Evolutionary conservation across 37 sponge, comb jelly and placozoan genomes (phyloP).

Genomic region (Cladorhizidae sp.): DNA sequence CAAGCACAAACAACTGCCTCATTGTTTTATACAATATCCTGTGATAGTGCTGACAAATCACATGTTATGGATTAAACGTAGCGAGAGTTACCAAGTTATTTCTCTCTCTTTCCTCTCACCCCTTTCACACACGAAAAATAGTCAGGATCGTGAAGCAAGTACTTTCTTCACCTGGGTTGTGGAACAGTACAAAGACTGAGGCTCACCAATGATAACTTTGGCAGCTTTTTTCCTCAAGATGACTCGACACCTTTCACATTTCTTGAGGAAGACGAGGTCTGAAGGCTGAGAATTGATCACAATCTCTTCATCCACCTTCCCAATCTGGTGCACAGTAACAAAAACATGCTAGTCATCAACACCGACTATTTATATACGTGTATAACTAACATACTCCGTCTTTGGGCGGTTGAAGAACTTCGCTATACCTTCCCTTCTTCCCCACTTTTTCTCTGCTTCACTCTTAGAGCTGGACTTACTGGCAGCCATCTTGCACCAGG

Average conservation of each 20-base stretch:
- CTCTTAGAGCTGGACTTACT: too few relatives aligned
- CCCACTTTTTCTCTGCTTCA: too few relatives aligned
- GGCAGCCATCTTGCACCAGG: too few relatives aligned
- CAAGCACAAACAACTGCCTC: too few relatives aligned
- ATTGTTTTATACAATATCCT: too few relatives aligned
- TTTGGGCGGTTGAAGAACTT: slow-evolving; percentile 35
- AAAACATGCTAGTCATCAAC: neutral
- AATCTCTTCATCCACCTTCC: slow-evolving; percentile 30
- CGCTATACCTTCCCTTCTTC: slow-evolving; percentile 12
- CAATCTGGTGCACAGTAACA: slow-evolving; percentile 12
- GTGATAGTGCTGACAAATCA: too few relatives aligned
- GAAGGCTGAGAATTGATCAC: slow-evolving; percentile 23
- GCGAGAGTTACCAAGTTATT: too few relatives aligned
- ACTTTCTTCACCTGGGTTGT: too few relatives aligned
- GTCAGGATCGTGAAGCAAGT: neutral
- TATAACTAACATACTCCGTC: slow-evolving; percentile 20
- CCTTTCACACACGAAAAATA: too few relatives aligned
- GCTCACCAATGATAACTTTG: slow-evolving; percentile 75
- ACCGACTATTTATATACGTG: neutral
- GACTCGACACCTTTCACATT: slow-evolving; percentile 48
- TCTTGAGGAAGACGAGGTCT: slow-evolving; percentile 60
- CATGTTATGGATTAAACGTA: too few relatives aligned
- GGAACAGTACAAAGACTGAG: too few relatives aligned
- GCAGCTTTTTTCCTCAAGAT: slow-evolving; percentile 29
- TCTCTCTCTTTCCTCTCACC: too few relatives aligned